Conservation (phyloP, 2,797 vertebrate species). For the Onychomys torridus region DNA sequence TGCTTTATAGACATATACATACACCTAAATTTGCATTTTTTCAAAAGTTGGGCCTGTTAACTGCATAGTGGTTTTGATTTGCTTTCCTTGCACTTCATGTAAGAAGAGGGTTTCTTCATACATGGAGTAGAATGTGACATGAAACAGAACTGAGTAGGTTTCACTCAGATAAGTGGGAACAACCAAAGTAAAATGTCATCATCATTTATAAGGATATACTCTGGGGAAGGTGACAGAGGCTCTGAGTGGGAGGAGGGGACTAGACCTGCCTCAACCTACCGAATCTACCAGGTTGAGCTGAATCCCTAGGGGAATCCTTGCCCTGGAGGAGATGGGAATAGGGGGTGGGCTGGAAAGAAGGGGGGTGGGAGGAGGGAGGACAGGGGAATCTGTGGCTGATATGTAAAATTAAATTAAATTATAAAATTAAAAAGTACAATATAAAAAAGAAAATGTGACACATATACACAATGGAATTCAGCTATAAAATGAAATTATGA, state of each 20-base stretch:
- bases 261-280: too few species aligned
- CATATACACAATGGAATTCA: background rate
- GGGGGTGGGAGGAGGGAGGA: too few species aligned
- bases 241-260: too few species aligned
- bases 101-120: background rate
- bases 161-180: background rate
- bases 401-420: too few species aligned
- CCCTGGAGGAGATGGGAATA: too few species aligned
- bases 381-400: too few species aligned
- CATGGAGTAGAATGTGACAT: background rate
- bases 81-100: background rate
- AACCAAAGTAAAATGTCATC: background rate
- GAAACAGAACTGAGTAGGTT: background rate
- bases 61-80: background rate
- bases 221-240: background rate
- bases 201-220: background rate
- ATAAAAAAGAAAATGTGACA: background rate
- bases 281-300: too few species aligned
- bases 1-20: background rate
- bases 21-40: background rate
- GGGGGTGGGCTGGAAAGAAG: too few species aligned
- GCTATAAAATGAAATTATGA: background rate
- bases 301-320: too few species aligned
- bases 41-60: background rate
- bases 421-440: too few species aligned